These are phyloP conservation scores for Pangasius mekongensis DNA, from an alignment of 2,797 vertebrate genomes.

Conservation along the genomic window DNA sequence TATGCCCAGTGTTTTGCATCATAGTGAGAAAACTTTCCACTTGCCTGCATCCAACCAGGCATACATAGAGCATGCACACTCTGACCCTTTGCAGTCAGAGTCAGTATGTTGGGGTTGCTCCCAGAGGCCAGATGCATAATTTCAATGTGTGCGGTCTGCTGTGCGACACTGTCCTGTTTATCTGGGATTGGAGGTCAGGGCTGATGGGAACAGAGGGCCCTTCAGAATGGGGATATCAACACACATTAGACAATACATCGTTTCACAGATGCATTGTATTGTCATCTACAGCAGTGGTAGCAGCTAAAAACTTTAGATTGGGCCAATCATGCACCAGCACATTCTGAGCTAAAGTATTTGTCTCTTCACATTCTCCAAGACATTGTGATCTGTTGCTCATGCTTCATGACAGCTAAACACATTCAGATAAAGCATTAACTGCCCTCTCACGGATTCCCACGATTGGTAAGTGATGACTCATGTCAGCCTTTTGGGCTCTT, in stretches of 20 bases:
- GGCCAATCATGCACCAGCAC: background rate
- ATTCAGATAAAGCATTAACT: background rate
- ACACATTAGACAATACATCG: background rate
- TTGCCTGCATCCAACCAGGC: background rate
- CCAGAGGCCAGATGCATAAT: background rate
- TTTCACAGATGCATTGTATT: background rate
- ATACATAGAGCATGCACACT: background rate
- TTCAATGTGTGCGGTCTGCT: slow-evolving; percentile 7
- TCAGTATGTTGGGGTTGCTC: background rate
- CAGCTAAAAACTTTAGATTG: background rate
- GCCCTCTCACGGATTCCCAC: background rate
- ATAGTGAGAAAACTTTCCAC: background rate
- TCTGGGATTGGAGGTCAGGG: background rate
- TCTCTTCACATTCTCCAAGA: background rate
- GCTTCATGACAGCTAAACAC: background rate
- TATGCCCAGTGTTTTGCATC: background rate
- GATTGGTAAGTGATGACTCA: background rate
- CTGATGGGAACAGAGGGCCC: background rate
- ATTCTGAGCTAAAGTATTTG: background rate
- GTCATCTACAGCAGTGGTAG: background rate
- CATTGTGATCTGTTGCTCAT: background rate
- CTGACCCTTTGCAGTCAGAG: background rate
- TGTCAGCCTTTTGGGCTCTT: background rate
- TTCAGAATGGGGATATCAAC: background rate
- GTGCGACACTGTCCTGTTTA: slow-evolving; percentile 13